Base-by-base conservation (phyloP, 2,797 vertebrate species). In the Ataeniobius toweri region DNA sequence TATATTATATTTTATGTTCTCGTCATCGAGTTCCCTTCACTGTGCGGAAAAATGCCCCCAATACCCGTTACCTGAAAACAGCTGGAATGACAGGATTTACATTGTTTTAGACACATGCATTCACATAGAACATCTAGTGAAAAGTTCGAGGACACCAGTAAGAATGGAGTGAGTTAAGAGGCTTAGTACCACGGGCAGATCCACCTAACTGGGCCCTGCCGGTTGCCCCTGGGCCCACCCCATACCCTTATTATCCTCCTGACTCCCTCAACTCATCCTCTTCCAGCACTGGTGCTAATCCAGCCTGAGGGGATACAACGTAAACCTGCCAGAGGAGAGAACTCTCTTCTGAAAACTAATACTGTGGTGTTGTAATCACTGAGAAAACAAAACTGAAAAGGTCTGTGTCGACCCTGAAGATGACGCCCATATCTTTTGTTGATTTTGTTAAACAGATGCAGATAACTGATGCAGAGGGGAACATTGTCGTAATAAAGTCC, bases 181-280 rank as follows among this genome's bases (percentile, higher is more conserved):
- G 90, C 86, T 93, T 90, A 91, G 80, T 86, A 77, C 81, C 85
- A 83, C 83, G 85, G 82, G 76, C 75, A 80, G 86, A 87, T 88
- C 85, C 92, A 93, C 88, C 89, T 90, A 90, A 86, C 90, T 86
- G 89, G 88, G 82, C 83, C 83, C 78, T 82, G 80, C 78, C 85
- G 86, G 85, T 81, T 84, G 81, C 90, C 85, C 85, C 85, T 73
- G n/a, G 82, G 81, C 87, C 81, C 84, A 82, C 86, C 74, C 77
- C 71, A 84, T 90, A 89, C 82, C 85, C 91, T 91, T 93, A 94
- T 95, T 94, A 92, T 90, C 85, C 88, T 83, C 78, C 80, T 77
- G 86, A 91, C 86, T 89, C 82, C 83, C 83, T 84, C 80, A 73
- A 82, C 87, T 89, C 89, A 88, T 92, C 83, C 80, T 81, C 79